A percentile compares a stretch with the other conserved stretches of the same genome.
phyloP scores from a whole-genome alignment of 2,113 vertebrate genomes.

The Heptranchias perlo region DNA sequence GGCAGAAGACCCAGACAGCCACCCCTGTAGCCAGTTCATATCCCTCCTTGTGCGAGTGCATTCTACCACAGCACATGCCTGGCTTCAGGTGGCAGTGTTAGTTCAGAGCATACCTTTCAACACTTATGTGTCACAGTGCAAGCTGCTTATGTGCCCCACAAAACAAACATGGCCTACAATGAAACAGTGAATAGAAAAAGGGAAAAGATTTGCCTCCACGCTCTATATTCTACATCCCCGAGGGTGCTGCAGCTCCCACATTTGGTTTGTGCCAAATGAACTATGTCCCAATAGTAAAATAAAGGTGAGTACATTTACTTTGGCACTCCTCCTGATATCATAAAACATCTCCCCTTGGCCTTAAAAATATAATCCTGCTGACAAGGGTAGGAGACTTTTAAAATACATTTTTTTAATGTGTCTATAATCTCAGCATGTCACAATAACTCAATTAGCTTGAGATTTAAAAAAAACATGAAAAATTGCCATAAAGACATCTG shows the following conservation, averaged over 20 bases:
- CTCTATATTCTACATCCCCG: not conserved
- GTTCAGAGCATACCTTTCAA: not conserved
- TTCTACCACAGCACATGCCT: not conserved
- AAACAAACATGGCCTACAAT: not conserved
- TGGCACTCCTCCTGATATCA: not conserved
- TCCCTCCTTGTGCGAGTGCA: not conserved
- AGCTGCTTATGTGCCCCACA: not conserved
- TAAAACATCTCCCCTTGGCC: not conserved
- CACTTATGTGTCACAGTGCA: not conserved
- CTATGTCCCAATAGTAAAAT: not conserved
- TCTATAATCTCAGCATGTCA: not conserved
- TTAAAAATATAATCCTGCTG: not conserved
- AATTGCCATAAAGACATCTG: not conserved
- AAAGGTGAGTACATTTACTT: not conserved
- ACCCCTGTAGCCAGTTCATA: too few relatives aligned
- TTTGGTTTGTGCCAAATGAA: not conserved
- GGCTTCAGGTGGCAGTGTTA: not conserved
- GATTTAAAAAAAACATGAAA: not conserved
- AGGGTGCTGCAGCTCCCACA: not conserved
- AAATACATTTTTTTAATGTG: not conserved
- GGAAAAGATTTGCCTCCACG: not conserved
- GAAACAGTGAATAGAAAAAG: not conserved
- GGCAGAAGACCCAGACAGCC: not conserved
- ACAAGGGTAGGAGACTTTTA: not conserved
- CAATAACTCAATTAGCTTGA: not conserved